phyloP scores from a whole-genome alignment of 2,888 invertebrate species.

The Drosophila percnosoma region DNA sequence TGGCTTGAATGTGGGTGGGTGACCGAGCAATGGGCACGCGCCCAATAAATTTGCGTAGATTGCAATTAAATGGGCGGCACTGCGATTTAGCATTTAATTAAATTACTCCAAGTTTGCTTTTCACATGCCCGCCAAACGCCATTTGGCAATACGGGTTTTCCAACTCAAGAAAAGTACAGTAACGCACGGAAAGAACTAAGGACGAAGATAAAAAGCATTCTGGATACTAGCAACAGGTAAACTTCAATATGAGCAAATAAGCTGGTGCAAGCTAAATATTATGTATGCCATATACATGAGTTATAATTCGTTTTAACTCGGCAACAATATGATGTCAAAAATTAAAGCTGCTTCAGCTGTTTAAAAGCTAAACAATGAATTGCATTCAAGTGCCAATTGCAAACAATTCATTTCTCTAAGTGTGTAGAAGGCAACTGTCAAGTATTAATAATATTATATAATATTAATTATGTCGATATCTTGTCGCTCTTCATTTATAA shows the following conservation, averaged over 20 bases:
- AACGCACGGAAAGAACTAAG: not conserved
- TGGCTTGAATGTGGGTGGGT: not conserved
- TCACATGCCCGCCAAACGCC: not conserved
- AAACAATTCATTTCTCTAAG: not conserved
- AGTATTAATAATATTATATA: too few species aligned
- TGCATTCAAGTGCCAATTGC: not conserved
- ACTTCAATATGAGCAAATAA: not conserved
- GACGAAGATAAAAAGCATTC: not conserved
- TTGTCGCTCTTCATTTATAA: not conserved
- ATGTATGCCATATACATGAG: too few species aligned
- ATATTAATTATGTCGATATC: not conserved
- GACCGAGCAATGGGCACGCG: constrained; percentile 61
- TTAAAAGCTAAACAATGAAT: not conserved
- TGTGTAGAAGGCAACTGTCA: not conserved
- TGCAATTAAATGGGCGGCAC: constrained; percentile 51
- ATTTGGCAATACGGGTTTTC: not conserved
- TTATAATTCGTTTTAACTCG: not conserved
- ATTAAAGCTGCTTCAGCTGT: not conserved
- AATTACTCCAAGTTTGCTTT: constrained; percentile 27
- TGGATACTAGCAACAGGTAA: not conserved
- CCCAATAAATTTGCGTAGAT: constrained; percentile 57
- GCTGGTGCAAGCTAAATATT: not conserved
- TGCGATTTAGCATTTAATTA: constrained; percentile 57
- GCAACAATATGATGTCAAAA: too few species aligned
- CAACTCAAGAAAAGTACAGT: not conserved